These are phyloP conservation scores for Donacobius atricapilla DNA, from an alignment of 2,113 vertebrate species.

Conservation along the genomic window DNA sequence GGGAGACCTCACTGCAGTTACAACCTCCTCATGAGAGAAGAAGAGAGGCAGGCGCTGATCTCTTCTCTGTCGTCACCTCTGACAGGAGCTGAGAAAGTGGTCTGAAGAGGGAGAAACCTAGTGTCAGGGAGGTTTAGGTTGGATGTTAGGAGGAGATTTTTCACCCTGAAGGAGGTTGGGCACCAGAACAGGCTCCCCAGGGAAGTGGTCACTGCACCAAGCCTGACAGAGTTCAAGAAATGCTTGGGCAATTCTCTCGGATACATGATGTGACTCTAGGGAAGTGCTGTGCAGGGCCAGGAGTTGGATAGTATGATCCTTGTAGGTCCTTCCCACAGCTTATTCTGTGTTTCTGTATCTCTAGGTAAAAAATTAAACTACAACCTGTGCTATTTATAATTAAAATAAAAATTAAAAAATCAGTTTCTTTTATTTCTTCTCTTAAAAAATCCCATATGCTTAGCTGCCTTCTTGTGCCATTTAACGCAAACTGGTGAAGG, in stretches of 20 bases:
- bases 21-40: accelerated
- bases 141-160: background rate
- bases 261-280: background rate
- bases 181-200: background rate
- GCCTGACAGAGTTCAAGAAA: background rate
- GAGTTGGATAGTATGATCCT: background rate
- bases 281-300: background rate
- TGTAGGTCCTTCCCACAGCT: background rate
- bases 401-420: background rate
- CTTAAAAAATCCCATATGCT: accelerated
- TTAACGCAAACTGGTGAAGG: background rate
- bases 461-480: background rate
- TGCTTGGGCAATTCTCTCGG: accelerated
- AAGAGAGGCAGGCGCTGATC: background rate
- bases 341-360: background rate
- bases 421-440: background rate
- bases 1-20: background rate
- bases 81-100: too few relatives aligned
- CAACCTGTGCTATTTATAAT: background rate
- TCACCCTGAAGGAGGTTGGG: background rate
- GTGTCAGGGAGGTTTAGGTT: background rate
- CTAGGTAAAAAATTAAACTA: background rate
- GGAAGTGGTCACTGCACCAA: too few relatives aligned
- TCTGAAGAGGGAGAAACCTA: too few relatives aligned
- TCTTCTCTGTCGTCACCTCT: too few relatives aligned